phyloP scores from a whole-genome alignment of 2,113 vertebrate species.

The Perca flavescens region DNA sequence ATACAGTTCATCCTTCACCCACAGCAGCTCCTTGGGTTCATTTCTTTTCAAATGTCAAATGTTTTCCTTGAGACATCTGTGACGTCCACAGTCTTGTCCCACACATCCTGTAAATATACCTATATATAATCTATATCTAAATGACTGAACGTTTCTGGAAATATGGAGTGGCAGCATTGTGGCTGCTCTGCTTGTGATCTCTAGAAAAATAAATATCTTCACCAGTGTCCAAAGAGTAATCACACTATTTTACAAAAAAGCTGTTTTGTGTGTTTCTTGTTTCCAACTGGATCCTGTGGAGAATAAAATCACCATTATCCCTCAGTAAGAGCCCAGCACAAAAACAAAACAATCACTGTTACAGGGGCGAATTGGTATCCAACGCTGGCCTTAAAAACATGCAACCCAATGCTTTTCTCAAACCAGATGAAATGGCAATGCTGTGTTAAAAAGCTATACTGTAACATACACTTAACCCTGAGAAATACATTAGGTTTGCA shows the following conservation, averaged over 20 bases:
- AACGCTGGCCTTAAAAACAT: conserved; percentile 10
- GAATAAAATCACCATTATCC: conserved; percentile 71
- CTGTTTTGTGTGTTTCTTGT: conserved; percentile 84
- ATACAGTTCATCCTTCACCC: conserved; percentile 83
- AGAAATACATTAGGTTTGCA: conserved; percentile 23
- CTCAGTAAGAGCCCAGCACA: conserved; percentile 16
- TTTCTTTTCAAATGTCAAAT: conserved; percentile 52
- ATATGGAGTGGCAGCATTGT: conserved; percentile 72
- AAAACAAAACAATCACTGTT: conserved; percentile 12
- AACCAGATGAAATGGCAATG: conserved; percentile 1
- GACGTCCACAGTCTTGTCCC: conserved; percentile 68
- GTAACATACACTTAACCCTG: not conserved
- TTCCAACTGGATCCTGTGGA: conserved; percentile 92
- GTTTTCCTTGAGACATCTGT: conserved; percentile 63
- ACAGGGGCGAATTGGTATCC: not conserved
- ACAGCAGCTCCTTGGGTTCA: conserved; percentile 76
- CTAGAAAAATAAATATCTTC: conserved; percentile 99
- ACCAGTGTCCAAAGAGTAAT: conserved; percentile 88
- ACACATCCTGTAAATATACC: conserved; percentile 75
- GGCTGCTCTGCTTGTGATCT: conserved; percentile 82
- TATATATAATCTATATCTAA: conserved; percentile 81
- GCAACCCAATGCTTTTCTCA: not conserved
- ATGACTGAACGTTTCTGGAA: conserved; percentile 78
- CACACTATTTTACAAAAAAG: conserved; percentile 89
- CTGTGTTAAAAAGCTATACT: not conserved